Evolutionary conservation across 2,797 vertebrate species (phyloP).

Genomic region (Xerus rutilus): DNA sequence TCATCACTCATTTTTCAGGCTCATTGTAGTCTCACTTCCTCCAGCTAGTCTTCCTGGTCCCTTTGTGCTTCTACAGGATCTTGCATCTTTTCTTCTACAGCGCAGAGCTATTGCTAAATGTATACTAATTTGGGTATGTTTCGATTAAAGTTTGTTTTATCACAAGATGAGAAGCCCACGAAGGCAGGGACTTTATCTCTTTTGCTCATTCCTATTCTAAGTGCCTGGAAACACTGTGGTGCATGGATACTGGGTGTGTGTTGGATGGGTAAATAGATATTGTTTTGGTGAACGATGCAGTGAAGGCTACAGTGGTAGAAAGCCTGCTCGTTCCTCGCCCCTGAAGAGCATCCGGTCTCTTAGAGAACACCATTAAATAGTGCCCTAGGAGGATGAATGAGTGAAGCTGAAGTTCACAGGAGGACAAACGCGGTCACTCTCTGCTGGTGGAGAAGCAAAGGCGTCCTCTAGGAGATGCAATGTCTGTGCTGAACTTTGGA

Average conservation of each 20-base stretch:
- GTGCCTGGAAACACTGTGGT: not conserved
- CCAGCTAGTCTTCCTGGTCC: not conserved
- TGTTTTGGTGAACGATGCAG: not conserved
- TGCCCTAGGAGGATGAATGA: not conserved
- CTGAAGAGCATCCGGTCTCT: not conserved
- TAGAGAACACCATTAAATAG: not conserved
- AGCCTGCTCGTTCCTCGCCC: not conserved
- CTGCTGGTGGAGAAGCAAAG: not conserved
- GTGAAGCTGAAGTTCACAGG: not conserved
- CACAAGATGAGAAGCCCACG: not conserved
- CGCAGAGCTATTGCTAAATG: not conserved
- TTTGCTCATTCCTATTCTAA: not conserved
- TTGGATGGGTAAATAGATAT: not conserved
- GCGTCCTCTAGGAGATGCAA: not conserved
- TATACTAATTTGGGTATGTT: not conserved
- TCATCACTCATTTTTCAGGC: not conserved
- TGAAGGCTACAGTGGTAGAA: not conserved
- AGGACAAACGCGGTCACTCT: not conserved
- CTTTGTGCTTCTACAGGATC: not conserved
- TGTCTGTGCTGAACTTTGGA: not conserved
- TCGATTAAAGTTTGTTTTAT: conserved; percentile 7
- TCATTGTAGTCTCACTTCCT: not conserved
- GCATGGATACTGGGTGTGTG: not conserved
- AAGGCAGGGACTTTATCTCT: not conserved
- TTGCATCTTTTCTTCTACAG: not conserved